Conservation (phyloP, 2,888 invertebrate genomes). For the Onchidella celtica region DNA sequence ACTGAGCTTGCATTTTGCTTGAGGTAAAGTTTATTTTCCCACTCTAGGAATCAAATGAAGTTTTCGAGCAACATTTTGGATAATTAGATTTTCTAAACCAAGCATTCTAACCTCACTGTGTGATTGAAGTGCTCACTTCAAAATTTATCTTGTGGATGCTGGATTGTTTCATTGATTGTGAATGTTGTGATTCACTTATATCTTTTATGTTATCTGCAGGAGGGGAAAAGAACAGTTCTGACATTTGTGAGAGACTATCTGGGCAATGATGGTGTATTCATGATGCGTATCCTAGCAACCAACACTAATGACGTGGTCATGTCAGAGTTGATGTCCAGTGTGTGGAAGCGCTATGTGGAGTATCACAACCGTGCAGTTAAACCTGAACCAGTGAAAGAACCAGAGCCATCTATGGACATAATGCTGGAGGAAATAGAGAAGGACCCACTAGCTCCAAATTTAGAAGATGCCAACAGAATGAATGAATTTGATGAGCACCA, state of each 20-base stretch:
- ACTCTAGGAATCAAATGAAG: too few relatives aligned
- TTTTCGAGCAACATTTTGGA: too few relatives aligned
- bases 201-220: too few relatives aligned
- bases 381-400: neutral
- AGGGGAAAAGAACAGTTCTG: conserved; percentile 42
- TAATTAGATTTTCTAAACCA: too few relatives aligned
- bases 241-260: conserved; percentile 54
- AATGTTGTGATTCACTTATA: too few relatives aligned
- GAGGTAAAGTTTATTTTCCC: too few relatives aligned
- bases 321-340: conserved; percentile 42
- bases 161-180: too few relatives aligned
- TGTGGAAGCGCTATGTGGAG: conserved; percentile 48
- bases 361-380: conserved; percentile 20
- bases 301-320: conserved; percentile 54
- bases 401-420: neutral
- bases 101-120: too few relatives aligned
- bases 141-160: too few relatives aligned
- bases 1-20: too few relatives aligned
- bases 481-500: neutral
- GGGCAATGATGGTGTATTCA: conserved; percentile 52
- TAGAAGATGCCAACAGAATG: neutral
- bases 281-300: conserved; percentile 51
- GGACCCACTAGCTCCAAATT: neutral
- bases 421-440: neutral
- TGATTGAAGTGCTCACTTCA: too few relatives aligned